Evolutionary conservation across 2,888 invertebrate species (phyloP), one percentile per base, ranked within the genome.

Genomic region (Caradrina kadenii): DNA sequence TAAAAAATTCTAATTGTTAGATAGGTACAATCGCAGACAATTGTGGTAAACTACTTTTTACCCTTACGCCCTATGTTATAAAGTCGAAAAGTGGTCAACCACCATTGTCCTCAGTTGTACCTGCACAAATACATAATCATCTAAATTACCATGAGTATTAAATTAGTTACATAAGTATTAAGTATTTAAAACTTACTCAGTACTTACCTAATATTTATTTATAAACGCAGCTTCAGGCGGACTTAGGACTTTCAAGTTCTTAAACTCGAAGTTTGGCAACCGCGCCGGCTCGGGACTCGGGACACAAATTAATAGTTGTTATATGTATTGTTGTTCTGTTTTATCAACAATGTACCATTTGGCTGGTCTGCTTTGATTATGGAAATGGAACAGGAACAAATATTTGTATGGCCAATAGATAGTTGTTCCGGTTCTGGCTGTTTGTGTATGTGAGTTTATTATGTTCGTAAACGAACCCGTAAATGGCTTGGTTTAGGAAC

Each of bases 251-350:
- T 78, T 64, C 35, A 58, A 69, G 68, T 66, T 68, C 78, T 73
- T 69, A 64, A 67, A 63, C 42, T 21, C 56, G 39, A 81, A 79
- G 79, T 81, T 81, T 26, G 54, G 42, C 22, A 63, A 66, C 67
- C 61, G 63, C 65, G 64, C 50, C 35, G 56, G 21, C 64, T 68
- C 56, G 50, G 50, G 21, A 42, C 42, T 42, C 15, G 13, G 15
- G 55, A 53, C 50, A 56, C 68, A 77, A 79, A 72, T 78, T 65
- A 78, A 78, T 66, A 81, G 66, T 76, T 62, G 65, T 78, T 76
- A 50, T 48, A 70, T 60, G 60, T 61, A 61, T 52, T 63, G 63
- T 76, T 22, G 15, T 22, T 60, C 56, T 61, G 60, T 60, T 72
- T 69, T 55, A 66, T 55, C 49, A 59, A 53, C 39, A 80, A 61